These are phyloP conservation scores for Accipiter virgatus DNA, from an alignment of 2,113 vertebrate genomes.

Conservation along the genomic window DNA sequence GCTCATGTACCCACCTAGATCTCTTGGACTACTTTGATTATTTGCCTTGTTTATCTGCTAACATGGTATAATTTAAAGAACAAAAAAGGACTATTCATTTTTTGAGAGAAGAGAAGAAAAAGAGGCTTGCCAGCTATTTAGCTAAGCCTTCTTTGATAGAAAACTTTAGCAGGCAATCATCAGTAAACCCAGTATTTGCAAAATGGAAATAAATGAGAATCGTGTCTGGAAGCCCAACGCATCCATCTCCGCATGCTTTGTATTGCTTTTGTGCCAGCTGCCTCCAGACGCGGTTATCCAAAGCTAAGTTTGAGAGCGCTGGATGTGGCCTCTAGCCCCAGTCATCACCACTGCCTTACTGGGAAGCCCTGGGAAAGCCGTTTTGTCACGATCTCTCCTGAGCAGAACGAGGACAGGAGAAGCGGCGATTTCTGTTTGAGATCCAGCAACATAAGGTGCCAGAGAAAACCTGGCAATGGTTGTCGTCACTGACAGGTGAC, in stretches of 20 bases:
- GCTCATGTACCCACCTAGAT: background rate
- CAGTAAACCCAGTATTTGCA: background rate
- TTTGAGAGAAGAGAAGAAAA: background rate
- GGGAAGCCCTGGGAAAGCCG: background rate
- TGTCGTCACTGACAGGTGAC: background rate
- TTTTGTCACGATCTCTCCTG: background rate
- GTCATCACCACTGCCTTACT: background rate
- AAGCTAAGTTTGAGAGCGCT: rapidly evolving
- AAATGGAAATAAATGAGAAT: conserved; percentile 29
- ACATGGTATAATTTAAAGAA: background rate
- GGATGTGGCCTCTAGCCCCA: background rate
- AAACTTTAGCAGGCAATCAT: conserved; percentile 9
- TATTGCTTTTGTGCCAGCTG: background rate
- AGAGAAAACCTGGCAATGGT: background rate
- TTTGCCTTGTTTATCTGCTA: background rate
- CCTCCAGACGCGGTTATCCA: background rate
- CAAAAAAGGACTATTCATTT: background rate
- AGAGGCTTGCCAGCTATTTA: background rate
- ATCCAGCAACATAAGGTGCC: background rate
- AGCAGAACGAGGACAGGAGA: background rate
- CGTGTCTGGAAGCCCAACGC: background rate
- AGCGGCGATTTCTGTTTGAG: background rate
- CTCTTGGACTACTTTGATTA: background rate
- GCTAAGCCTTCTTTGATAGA: background rate
- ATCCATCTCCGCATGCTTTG: background rate